phyloP scores from a whole-genome alignment of 2,888 invertebrate species.

The Nebria salina region DNA sequence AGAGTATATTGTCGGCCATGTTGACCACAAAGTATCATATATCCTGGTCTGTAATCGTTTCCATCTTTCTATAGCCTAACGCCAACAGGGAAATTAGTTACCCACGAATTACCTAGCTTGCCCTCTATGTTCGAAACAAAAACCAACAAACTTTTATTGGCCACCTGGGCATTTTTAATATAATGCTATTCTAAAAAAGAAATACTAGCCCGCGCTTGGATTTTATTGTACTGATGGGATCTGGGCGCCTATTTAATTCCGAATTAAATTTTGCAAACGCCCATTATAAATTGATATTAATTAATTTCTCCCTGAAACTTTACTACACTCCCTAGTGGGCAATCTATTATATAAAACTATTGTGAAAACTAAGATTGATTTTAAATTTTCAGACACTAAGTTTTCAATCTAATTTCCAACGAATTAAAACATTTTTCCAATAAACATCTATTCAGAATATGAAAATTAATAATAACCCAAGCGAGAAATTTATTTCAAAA shows the following conservation, averaged over 20 bases:
- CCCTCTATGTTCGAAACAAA: conserved; percentile 3
- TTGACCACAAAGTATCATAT: conserved; percentile 16
- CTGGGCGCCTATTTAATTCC: neutral
- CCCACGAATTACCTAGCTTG: neutral
- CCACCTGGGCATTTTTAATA: conserved; percentile 34
- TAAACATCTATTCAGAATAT: too few relatives aligned
- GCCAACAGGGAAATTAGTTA: conserved; percentile 12
- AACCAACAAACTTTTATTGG: conserved; percentile 30
- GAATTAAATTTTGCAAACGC: neutral
- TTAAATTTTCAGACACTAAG: too few relatives aligned
- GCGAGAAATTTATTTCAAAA: too few relatives aligned
- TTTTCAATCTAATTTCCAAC: too few relatives aligned
- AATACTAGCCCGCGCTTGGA: neutral
- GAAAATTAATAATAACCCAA: too few relatives aligned
- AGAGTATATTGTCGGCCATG: conserved; percentile 3
- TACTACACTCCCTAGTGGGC: neutral
- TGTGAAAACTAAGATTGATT: too few relatives aligned
- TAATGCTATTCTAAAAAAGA: conserved; percentile 26
- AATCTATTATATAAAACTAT: neutral
- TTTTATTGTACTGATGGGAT: neutral
- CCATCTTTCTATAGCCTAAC: neutral
- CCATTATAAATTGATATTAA: neutral
- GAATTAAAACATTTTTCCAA: too few relatives aligned
- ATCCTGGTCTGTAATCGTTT: neutral
- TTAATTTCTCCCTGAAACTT: neutral